Evolutionary conservation across 2,888 invertebrate species (phyloP), one percentile per base, ranked within the genome.

Genomic region (Salpingus planirostris): DNA sequence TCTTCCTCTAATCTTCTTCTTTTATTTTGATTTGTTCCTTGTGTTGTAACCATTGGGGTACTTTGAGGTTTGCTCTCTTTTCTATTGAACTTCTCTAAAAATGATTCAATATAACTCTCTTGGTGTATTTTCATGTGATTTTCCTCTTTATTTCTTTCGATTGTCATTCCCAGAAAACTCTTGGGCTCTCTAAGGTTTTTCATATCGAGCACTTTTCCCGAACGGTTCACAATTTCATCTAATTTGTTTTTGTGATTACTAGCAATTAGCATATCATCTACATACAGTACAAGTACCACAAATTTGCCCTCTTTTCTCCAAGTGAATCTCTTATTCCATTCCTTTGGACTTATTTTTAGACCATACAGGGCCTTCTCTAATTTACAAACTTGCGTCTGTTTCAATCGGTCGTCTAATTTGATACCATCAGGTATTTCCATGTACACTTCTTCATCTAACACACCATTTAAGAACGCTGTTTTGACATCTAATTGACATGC

Each of bases 281-380:
- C 52, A 42, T 53, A 52, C 4, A 54, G 15, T 2, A 46, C 14
- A 3, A 55, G 22, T 36, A 36, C 47, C 4, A 48, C 12, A 12
- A 23, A 31, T 5, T 11, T 10, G 11, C 10, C 24, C 8, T 29
- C 18, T 14, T 7, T 18, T 23, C 23, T 27, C 29, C 27, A 40
- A 15, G 40, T 32, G 29, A 50, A 42, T 10, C 27, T 37, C 28
- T 43, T 29, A 26, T 55, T 49, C 54, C 54, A 57, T 11, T 37
- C 39, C 36, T 46, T 25, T 15, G 48, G 50, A 11, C 52, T 45
- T 37, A 54, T 54, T 30, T 52, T 54, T 1, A 52, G 33, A 2
- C 56, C 57, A 40, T 56, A 55, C n/a, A 57, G 35, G 2, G 42
- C 29, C 34, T 52, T 51, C 5, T 44, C 38, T 3, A 54, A 25